Conservation (phyloP, 2,888 invertebrate genomes). For the Cynaeus angustus region DNA sequence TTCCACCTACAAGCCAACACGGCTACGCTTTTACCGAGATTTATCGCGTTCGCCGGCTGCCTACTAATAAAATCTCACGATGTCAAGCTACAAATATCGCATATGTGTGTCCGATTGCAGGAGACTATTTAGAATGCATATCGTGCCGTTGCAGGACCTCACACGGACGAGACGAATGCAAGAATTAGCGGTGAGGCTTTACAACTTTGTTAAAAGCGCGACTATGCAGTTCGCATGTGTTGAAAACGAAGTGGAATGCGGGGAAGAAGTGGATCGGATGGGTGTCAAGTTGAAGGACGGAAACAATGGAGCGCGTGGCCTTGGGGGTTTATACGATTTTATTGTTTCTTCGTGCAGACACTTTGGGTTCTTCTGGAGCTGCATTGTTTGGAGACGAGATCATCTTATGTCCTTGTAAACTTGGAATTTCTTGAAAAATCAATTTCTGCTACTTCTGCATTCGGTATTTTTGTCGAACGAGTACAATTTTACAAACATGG, state of each 20-base stretch:
- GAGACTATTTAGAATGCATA: slow-evolving; percentile 62
- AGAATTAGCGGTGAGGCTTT: slow-evolving; percentile 50
- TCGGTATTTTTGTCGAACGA: too few relatives aligned
- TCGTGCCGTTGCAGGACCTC: slow-evolving; percentile 61
- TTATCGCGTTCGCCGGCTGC: slow-evolving; percentile 61
- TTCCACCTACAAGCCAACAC: slow-evolving; percentile 53
- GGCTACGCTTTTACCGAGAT: slow-evolving; percentile 61
- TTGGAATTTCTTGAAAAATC: too few relatives aligned
- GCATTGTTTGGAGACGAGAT: too few relatives aligned
- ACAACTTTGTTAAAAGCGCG: slow-evolving; percentile 32
- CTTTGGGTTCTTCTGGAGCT: too few relatives aligned
- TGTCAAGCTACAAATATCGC: slow-evolving; percentile 56
- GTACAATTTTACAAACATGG: too few relatives aligned
- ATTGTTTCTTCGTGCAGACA: not conserved
- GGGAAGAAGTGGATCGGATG: slow-evolving; percentile 6
- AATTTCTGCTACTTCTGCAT: too few relatives aligned
- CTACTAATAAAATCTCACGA: slow-evolving; percentile 63
- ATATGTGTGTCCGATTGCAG: slow-evolving; percentile 55
- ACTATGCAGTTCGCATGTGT: slow-evolving; percentile 5
- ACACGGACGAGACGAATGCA: slow-evolving; percentile 59
- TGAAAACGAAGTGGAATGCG: slow-evolving; percentile 20
- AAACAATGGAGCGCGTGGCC: slow-evolving; percentile 10
- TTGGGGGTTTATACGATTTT: slow-evolving; percentile 2
- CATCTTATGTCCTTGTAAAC: too few relatives aligned
- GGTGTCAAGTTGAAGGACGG: slow-evolving; percentile 15